phyloP scores from a whole-genome alignment of 2,888 invertebrate genomes.

The Notodonta ziczac region DNA sequence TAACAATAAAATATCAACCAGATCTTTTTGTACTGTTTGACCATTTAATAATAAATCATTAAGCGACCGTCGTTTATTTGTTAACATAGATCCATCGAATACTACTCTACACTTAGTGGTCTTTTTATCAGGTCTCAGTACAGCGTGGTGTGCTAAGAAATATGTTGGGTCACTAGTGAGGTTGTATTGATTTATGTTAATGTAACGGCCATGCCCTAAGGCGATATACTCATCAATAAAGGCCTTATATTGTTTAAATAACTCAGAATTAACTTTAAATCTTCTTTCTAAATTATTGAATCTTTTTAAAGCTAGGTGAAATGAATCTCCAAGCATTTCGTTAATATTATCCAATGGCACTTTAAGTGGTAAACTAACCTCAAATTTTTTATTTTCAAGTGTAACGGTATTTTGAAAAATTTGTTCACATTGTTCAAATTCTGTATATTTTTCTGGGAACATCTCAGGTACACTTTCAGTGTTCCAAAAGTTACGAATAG shows the following conservation, averaged over 20 bases:
- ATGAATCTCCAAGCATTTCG: not conserved
- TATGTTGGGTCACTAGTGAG: not conserved
- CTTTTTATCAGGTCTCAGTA: not conserved
- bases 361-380: not conserved
- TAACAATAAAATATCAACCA: not conserved
- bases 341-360: not conserved
- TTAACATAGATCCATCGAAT: conserved; percentile 5
- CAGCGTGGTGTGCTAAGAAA: conserved; percentile 5
- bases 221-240: not conserved
- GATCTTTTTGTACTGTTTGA: not conserved
- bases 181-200: conserved; percentile 3
- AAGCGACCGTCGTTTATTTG: not conserved
- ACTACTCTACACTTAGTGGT: conserved; percentile 3
- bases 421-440: not conserved
- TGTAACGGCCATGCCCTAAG: not conserved
- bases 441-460: not conserved
- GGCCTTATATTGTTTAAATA: not conserved
- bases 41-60: conserved; percentile 4
- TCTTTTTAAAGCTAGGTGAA: conserved; percentile 1
- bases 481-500: not conserved
- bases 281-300: not conserved
- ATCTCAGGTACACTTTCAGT: conserved; percentile 1
- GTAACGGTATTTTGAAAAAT: not conserved
- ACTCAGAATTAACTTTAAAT: not conserved
- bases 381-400: not conserved